Evolutionary conservation across 2,888 invertebrate genomes (phyloP).

Genomic region (Patella caerulea): DNA sequence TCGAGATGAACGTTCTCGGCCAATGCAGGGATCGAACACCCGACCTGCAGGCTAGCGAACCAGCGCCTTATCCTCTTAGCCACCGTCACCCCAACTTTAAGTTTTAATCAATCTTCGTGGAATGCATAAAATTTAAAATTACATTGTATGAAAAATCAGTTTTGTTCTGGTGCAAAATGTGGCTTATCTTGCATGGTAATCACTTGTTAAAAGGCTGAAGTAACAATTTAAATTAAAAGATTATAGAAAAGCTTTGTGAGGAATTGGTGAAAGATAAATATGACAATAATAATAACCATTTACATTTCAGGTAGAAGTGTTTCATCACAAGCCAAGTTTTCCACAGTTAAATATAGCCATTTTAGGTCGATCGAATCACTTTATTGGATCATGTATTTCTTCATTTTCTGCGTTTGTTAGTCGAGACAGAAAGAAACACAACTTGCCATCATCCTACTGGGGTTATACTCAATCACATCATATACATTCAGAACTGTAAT

Average conservation of each 20-base stretch:
- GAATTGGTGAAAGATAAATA: not conserved
- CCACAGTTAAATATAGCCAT: slow-evolving; percentile 68
- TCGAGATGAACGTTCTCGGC: too few species aligned
- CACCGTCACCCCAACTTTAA: too few species aligned
- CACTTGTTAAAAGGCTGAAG: not conserved
- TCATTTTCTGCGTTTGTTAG: slow-evolving; percentile 69
- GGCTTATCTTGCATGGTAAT: too few species aligned
- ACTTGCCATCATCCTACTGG: slow-evolving; percentile 63
- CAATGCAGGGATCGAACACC: too few species aligned
- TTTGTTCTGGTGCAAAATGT: not conserved
- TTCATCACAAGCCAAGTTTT: slow-evolving; percentile 66
- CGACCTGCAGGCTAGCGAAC: too few species aligned
- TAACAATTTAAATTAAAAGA: not conserved
- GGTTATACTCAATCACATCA: slow-evolving; percentile 21
- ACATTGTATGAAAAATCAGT: too few species aligned
- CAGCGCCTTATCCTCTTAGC: too few species aligned
- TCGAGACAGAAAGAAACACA: slow-evolving; percentile 53
- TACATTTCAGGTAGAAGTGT: slow-evolving; percentile 57
- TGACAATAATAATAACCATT: not conserved
- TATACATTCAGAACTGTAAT: not conserved
- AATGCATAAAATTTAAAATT: too few species aligned
- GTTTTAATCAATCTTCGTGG: too few species aligned
- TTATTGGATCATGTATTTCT: slow-evolving; percentile 71
- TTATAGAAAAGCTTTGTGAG: not conserved
- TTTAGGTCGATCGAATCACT: slow-evolving; percentile 63